phyloP scores from a whole-genome alignment of 2,797 vertebrate species.

The Threskiornis aethiopicus region DNA sequence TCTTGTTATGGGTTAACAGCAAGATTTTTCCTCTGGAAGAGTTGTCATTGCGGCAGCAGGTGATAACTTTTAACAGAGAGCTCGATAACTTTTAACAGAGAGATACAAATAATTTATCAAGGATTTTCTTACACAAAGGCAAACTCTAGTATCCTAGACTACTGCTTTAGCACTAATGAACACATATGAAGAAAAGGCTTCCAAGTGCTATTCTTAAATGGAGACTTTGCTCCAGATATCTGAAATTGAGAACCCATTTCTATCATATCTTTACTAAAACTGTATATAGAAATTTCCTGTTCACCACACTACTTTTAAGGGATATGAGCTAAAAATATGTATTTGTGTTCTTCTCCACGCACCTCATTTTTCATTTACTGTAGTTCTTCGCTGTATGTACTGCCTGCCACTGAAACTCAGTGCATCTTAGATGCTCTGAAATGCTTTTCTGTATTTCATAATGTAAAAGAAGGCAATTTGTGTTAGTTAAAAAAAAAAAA shows the following conservation, averaged over 20 bases:
- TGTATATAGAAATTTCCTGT: not conserved
- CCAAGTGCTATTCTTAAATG: not conserved
- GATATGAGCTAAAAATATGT: accelerated
- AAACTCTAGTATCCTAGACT: not conserved
- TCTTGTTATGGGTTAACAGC: not conserved
- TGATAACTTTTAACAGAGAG: not conserved
- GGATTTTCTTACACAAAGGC: not conserved
- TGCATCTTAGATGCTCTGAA: not conserved
- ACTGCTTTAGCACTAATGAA: not conserved
- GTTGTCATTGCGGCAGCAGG: not conserved
- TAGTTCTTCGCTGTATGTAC: not conserved
- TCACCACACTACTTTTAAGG: not conserved
- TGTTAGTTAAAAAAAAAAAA: not conserved
- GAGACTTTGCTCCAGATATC: not conserved
- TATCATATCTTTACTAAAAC: not conserved
- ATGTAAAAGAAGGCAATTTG: not conserved
- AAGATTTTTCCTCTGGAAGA: not conserved
- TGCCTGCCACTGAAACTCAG: not conserved
- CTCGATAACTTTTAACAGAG: not conserved
- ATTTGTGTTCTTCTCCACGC: not conserved
- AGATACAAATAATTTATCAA: not conserved
- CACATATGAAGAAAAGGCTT: not conserved
- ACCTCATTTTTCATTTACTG: accelerated
- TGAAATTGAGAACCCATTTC: not conserved
- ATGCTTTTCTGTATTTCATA: not conserved